phyloP scores from a whole-genome alignment of 2,113 vertebrate genomes.

The Brachyhypopomus occidentalis region DNA sequence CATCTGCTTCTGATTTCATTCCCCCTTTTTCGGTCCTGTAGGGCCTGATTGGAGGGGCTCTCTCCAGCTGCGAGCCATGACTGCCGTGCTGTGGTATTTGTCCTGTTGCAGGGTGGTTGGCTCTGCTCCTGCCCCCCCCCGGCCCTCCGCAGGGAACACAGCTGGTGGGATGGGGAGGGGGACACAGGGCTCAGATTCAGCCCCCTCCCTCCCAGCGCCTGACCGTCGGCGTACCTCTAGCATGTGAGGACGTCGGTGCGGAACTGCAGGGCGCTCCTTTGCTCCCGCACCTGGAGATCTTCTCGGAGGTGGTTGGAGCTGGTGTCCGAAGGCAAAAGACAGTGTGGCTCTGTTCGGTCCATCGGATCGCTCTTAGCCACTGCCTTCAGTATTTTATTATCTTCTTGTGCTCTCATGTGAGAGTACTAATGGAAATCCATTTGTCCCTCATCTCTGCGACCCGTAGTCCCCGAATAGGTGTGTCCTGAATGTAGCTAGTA shows the following conservation, averaged over 20 bases:
- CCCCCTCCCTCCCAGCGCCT: constrained; percentile 24
- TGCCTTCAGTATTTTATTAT: constrained; percentile 59
- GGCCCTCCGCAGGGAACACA: constrained; percentile 55
- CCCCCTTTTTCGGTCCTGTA: constrained; percentile 56
- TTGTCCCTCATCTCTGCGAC: neutral
- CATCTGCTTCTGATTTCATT: constrained; percentile 82
- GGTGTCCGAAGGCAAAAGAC: neutral
- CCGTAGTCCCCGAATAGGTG: neutral
- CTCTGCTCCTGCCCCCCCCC: constrained; percentile 53
- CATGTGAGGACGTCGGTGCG: constrained; percentile 15
- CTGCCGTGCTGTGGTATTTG: constrained; percentile 67
- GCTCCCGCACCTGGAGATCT: neutral
- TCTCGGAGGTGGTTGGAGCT: neutral
- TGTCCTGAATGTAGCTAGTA: constrained; percentile 5
- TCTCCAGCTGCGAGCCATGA: constrained; percentile 66
- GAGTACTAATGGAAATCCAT: neutral
- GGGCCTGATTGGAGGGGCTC: constrained; percentile 70
- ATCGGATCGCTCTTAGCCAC: constrained; percentile 9
- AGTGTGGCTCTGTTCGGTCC: constrained; percentile 8
- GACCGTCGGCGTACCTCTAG: constrained; percentile 48
- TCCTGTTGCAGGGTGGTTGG: constrained; percentile 57
- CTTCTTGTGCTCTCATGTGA: constrained; percentile 41
- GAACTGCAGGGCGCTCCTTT: neutral
- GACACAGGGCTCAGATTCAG: constrained; percentile 17
- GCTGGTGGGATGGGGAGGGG: constrained; percentile 56